These are phyloP conservation scores for Lepilemur septentrionalis DNA, from an alignment of 2,797 vertebrate species.

Conservation along the genomic window DNA sequence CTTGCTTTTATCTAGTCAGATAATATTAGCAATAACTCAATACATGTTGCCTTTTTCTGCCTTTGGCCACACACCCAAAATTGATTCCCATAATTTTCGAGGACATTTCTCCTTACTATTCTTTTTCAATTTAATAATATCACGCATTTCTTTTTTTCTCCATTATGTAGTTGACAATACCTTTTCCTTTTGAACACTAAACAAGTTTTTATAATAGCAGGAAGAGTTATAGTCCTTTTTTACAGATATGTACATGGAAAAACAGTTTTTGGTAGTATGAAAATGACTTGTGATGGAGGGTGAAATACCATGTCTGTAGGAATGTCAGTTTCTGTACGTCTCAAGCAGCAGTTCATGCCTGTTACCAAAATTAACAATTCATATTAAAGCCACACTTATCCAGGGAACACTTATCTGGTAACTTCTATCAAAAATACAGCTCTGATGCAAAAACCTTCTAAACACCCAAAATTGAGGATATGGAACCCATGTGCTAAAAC, in stretches of 20 bases:
- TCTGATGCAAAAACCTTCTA: background rate
- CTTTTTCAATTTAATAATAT: background rate
- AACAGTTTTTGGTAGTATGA: background rate
- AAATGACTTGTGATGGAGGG: background rate
- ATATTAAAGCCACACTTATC: background rate
- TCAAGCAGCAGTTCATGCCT: background rate
- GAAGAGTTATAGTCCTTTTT: background rate
- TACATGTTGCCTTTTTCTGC: slow-evolving; percentile 2
- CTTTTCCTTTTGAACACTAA: slow-evolving; percentile 33
- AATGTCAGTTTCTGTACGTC: background rate
- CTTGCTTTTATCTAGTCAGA: background rate
- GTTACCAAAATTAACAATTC: background rate
- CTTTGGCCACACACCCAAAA: background rate
- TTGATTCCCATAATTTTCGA: background rate
- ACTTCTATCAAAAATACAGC: background rate
- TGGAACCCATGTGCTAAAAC: background rate
- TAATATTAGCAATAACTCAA: background rate
- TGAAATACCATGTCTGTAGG: background rate
- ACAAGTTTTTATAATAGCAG: background rate
- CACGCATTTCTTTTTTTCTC: background rate
- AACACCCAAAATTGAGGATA: background rate
- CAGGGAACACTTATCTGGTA: background rate
- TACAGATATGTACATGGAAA: background rate
- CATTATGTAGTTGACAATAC: background rate
- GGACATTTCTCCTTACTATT: background rate